Evolutionary conservation across 2,113 vertebrate genomes (phyloP), one percentile per base, ranked within the genome.

Genomic region (Macrotis lagotis): DNA sequence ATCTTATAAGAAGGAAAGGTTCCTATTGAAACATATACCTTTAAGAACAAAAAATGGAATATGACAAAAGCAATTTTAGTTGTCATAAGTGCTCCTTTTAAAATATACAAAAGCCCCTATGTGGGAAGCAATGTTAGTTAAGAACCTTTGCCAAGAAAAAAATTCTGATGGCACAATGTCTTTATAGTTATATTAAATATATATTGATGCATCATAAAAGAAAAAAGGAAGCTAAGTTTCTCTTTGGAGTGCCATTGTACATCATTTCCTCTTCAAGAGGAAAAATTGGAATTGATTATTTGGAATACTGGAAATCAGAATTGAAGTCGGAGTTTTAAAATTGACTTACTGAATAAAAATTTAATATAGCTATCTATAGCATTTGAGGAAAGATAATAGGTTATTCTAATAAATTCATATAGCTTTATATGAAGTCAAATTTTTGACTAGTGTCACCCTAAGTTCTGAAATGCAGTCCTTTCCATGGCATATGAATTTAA

Each of bases 11-110:
- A 0, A 3, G 92, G 88, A 48, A 51, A 90, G 11, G 53, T 48
- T 0, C 44, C 48, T 0, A 51, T 22, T 93, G 92, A 44, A 96
- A 90, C 48, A 66, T 88, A 51, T 22, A 92, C 66, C 93, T 96
- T 94, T 92, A 94, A 95, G 91, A 66, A 48, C 66, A 92, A 47
- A 83, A 94, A 95, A 93, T 12, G 48, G 50, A 93, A 83, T 44
- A 14, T 22, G 49, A 91, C 48, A 31, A 90, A 83, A 94, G 55
- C 95, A 91, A 92, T 93, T 89, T 48, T 91, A 50, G 51, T 50
- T 96, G 47, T 89, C 88, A 90, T 50, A 90, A 89, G 94, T 92
- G 50, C 92, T 53, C 89, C 92, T 66, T 51, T n/a, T 47, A 93
- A 96, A 96, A 96, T 47, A 93, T 28, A 91, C 49, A 31, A 91